A percentile compares a stretch with the other conserved stretches of the same genome.
Conservation (phyloP, 2,888 invertebrate genomes). For the Anagyrus pseudococci region DNA sequence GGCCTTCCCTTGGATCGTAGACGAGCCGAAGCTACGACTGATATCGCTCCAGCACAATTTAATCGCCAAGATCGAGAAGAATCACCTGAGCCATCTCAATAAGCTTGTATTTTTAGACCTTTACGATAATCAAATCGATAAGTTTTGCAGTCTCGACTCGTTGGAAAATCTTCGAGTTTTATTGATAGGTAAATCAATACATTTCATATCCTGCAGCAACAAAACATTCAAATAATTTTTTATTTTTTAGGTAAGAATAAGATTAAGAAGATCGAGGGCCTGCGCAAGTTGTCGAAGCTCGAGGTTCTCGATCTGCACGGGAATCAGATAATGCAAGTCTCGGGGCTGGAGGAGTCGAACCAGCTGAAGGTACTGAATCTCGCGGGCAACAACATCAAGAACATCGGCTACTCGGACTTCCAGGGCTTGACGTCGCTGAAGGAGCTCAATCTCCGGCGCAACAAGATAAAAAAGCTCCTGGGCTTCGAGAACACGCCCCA, state of each 20-base stretch:
- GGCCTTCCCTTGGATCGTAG: slow-evolving; percentile 82
- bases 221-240: not conserved
- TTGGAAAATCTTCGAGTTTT: slow-evolving; percentile 83
- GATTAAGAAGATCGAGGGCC: slow-evolving; percentile 79
- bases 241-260: slow-evolving; percentile 73
- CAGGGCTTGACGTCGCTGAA: slow-evolving; percentile 78
- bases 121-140: slow-evolving; percentile 93
- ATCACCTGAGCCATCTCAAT: slow-evolving; percentile 66
- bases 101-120: slow-evolving; percentile 91
- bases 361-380: slow-evolving; percentile 90
- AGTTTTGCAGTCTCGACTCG: slow-evolving; percentile 78
- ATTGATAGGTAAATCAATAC: slow-evolving; percentile 70
- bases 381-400: slow-evolving; percentile 88
- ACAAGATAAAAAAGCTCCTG: slow-evolving; percentile 78
- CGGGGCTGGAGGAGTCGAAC: slow-evolving; percentile 72
- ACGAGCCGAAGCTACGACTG: slow-evolving; percentile 80
- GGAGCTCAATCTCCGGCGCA: slow-evolving; percentile 88
- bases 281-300: slow-evolving; percentile 75
- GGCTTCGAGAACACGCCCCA: slow-evolving; percentile 82
- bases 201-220: not conserved
- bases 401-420: slow-evolving; percentile 78
- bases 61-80: slow-evolving; percentile 76
- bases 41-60: slow-evolving; percentile 93
- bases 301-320: slow-evolving; percentile 94
- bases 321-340: slow-evolving; percentile 82